Evolutionary conservation across 2,888 invertebrate genomes (phyloP), one percentile per base, ranked within the genome.

Genomic region (Ecliptopera silaceata): DNA sequence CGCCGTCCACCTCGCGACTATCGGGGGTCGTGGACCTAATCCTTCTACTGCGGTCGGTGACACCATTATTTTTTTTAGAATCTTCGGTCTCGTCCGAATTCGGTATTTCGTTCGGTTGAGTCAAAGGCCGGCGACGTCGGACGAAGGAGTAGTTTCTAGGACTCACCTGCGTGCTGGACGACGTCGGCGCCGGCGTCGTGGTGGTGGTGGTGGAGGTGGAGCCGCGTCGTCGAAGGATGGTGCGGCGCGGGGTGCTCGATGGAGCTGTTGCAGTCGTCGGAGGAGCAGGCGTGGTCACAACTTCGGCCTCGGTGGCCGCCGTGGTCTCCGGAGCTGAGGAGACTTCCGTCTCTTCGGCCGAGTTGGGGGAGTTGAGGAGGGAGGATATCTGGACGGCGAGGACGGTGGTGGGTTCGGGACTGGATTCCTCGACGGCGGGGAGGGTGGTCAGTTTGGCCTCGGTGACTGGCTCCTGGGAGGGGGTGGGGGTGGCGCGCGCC

Each of bases 81-180:
- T 8, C 26, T 26, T 26, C 26, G 26, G 8, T 26, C 3, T 85
- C 84, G 47, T 88, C 87, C 66, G 80, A 76, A 68, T 75, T 62
- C 42, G 68, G 72, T 75, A 90, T 86, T 77, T 90, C 88, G 61
- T 91, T 91, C 26, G 80, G 81, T 66, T 82, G 80, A 36, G 77
- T 70, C 48, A 85, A 59, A 50, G 88, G 88, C 63, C 86, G 81
- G 56, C 88, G 84, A 59, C 91, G 88, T 61, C 82, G 86, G 63
- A 89, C 77, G 63, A 85, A 86, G 79, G 86, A 74, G 81, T 88
- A 91, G 80, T 85, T 91, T 89, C 88, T 92, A 76, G 83, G 82
- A 91, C 93, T 93, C 87, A 93, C 93, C 93, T 90, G 88, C 6
- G 86, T 84, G 10, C 82, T 73, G 6, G 84, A 70, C 6, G 79